Conservation (phyloP, 1,140 invertebrate genomes). For the Latrodectus geometricus region DNA sequence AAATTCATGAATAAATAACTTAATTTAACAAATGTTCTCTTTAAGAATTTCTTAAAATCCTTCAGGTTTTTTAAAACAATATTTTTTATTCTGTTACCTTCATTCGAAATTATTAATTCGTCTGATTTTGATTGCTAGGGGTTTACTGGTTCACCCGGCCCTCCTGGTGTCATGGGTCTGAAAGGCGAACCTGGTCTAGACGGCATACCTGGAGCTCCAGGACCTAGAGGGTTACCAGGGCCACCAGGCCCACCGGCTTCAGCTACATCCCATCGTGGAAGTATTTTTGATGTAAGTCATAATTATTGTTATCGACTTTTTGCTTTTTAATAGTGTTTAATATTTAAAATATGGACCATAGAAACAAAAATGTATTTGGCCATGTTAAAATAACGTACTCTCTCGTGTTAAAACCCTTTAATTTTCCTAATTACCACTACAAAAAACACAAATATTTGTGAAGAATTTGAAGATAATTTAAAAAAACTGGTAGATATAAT, state of each 20-base stretch:
- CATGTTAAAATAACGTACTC: background rate
- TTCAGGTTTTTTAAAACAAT: too few species aligned
- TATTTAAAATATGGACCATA: background rate
- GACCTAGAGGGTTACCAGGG: constrained; percentile 71
- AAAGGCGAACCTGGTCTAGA: constrained; percentile 82
- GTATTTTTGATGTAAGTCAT: constrained; percentile 45
- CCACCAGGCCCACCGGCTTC: constrained; percentile 67
- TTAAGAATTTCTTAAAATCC: too few species aligned
- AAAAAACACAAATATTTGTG: too few species aligned
- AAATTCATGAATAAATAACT: too few species aligned
- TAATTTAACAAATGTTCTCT: too few species aligned
- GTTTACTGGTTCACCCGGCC: constrained; percentile 10
- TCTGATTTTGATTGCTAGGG: background rate
- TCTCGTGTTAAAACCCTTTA: too few species aligned
- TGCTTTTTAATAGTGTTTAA: background rate
- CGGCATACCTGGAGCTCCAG: constrained; percentile 51
- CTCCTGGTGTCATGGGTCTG: constrained; percentile 76
- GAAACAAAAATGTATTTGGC: background rate
- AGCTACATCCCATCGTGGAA: constrained; percentile 54
- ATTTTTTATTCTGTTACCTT: too few species aligned
- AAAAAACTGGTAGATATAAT: too few species aligned
- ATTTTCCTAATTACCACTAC: too few species aligned
- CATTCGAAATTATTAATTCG: too few species aligned
- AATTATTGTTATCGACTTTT: background rate
- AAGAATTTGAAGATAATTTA: too few species aligned